Percentiles rank a stretch among this genome's conserved stretches.
Evolutionary conservation across 2,113 vertebrate species (phyloP).

Genomic region (Axis porcinus): DNA sequence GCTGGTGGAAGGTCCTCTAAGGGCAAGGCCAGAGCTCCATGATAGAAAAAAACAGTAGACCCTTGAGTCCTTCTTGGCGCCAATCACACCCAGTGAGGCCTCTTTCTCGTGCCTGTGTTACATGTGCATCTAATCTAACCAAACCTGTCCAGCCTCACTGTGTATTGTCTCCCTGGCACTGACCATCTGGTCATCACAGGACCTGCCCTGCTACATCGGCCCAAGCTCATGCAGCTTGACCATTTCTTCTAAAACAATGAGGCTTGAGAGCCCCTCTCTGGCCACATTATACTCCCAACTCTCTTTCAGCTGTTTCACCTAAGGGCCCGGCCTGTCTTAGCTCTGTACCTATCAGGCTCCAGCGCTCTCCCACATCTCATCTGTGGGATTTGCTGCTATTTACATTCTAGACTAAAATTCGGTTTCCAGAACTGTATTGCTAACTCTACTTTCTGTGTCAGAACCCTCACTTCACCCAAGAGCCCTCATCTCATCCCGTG

Average conservation of each 20-base stretch:
- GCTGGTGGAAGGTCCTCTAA: neutral
- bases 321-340: neutral
- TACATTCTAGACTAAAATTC: neutral
- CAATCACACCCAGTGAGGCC: no score
- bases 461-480: neutral
- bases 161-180: neutral
- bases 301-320: neutral
- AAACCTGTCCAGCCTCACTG: neutral
- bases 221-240: neutral
- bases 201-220: neutral
- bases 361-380: neutral
- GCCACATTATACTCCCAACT: neutral
- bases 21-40: neutral
- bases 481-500: neutral
- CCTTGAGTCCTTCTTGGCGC: neutral
- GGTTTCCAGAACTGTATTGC: neutral
- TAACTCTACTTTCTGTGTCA: neutral
- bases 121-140: neutral
- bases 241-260: neutral
- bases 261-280: neutral
- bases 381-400: neutral
- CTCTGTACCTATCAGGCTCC: neutral
- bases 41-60: neutral
- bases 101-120: neutral
- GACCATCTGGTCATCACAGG: neutral